Evolutionary conservation across 2,113 vertebrate genomes (phyloP).

Genomic region (Myotis davidii): DNA sequence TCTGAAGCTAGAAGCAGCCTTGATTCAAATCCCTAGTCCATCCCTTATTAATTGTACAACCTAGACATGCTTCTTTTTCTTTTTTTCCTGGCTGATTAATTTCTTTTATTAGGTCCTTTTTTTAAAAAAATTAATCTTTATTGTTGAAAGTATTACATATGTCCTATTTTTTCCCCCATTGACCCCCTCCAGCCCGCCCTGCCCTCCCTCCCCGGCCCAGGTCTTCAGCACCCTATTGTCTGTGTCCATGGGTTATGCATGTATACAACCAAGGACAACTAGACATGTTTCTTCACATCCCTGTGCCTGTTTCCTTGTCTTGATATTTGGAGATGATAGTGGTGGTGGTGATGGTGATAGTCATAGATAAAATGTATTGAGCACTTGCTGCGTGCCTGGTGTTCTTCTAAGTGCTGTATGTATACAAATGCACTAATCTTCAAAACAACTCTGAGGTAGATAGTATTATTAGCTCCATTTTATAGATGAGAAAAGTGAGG

Average conservation of each 20-base stretch:
- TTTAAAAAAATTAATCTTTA: too few species aligned
- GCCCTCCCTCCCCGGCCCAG: too few species aligned
- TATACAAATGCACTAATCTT: not conserved
- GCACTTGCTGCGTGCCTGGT: not conserved
- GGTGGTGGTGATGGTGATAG: not conserved
- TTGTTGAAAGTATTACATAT: too few species aligned
- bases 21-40: not conserved
- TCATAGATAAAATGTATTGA: not conserved
- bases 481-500: not conserved
- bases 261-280: too few species aligned
- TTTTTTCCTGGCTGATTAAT: too few species aligned
- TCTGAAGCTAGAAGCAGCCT: conserved; percentile 13
- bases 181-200: too few species aligned
- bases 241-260: too few species aligned
- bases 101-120: too few species aligned
- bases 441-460: not conserved
- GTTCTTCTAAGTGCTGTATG: not conserved
- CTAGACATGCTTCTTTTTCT: not conserved
- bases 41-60: not conserved
- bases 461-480: not conserved
- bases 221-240: too few species aligned
- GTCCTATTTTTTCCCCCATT: too few species aligned
- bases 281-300: not conserved
- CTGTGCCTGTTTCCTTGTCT: not conserved
- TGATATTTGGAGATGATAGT: not conserved